Percentiles rank a stretch among this genome's conserved stretches.
Evolutionary conservation across 2,797 vertebrate genomes (phyloP).

Genomic region (Podargus strigoides): DNA sequence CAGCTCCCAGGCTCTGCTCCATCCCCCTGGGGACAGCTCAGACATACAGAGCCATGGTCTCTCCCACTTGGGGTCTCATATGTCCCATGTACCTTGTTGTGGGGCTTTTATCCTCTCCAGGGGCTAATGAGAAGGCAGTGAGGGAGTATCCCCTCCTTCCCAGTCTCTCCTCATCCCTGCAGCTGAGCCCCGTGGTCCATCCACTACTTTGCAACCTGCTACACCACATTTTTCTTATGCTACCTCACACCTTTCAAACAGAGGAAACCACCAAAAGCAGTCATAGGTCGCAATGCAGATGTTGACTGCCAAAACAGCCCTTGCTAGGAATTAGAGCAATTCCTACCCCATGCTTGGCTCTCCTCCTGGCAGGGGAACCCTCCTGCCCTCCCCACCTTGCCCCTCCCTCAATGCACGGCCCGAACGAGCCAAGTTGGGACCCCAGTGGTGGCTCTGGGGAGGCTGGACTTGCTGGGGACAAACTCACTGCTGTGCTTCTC

Average conservation of each 20-base stretch:
- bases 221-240: neutral
- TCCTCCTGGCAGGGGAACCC: neutral
- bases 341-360: fast-evolving
- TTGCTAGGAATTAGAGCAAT: neutral
- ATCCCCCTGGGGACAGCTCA: neutral
- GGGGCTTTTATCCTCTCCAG: neutral
- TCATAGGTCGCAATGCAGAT: neutral
- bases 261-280: neutral
- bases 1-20: neutral
- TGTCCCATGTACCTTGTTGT: fast-evolving
- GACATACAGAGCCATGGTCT: neutral
- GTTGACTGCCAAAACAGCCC: neutral
- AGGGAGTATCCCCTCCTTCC: neutral
- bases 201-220: neutral
- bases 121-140: neutral
- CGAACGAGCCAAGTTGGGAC: neutral
- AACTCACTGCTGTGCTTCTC: neutral
- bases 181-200: neutral
- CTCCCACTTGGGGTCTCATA: neutral
- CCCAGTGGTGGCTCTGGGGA: fast-evolving
- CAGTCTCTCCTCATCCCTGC: neutral
- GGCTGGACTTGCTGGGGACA: fast-evolving
- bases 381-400: neutral
- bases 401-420: neutral
- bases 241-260: neutral